Base-by-base conservation (phyloP, 1,140 invertebrate genomes). In the Thaumatotibia leucotreta region DNA sequence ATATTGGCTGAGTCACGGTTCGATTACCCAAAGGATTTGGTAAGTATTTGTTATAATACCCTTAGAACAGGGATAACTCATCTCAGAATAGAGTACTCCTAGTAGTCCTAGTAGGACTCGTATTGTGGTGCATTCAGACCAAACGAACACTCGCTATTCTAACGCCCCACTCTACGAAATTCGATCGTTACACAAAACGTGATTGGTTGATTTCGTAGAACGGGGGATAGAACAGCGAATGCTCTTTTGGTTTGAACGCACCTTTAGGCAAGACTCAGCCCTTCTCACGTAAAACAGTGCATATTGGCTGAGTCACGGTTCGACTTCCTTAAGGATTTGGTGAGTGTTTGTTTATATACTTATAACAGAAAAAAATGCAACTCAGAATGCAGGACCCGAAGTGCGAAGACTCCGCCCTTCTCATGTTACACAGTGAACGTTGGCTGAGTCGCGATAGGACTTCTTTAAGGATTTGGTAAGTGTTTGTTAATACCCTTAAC, bases 341-440 rank as follows among this genome's bases (percentile, higher is more conserved):
- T 97, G 0, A 94, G 85, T 78, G 14, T 11, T 52, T 54, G 17
- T 61, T 35, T 6, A 22, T 9, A 1, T n/a, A n/a, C 10, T 1
- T 8, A 1, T 3, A 14, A 0, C 11, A 32, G n/a, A n/a, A n/a
- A n/a, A n/a, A 5, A 98, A 98, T n/a, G n/a, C n/a, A n/a, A n/a
- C n/a, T n/a, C n/a, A n/a, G n/a, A n/a, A n/a, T n/a, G n/a, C n/a
- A n/a, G n/a, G n/a, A n/a, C n/a, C n/a, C 95, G 96, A 81, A 97
- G 97, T 92, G 97, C 98, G 5, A 92, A 99, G 98, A 5, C 91
- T 99, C 17, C 98, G 97, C 77, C 96, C 97, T 58, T 96, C 96
- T 65, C 98, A 99, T 84, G 95, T 99, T 94, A 98, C 98, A 87
- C 97, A 98, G 77, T 98, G 97, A 84, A 98, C 98, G 75, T 90